phyloP scores from a whole-genome alignment of 92 coral and sea anemone genomes.

The Palythoa grandis region DNA sequence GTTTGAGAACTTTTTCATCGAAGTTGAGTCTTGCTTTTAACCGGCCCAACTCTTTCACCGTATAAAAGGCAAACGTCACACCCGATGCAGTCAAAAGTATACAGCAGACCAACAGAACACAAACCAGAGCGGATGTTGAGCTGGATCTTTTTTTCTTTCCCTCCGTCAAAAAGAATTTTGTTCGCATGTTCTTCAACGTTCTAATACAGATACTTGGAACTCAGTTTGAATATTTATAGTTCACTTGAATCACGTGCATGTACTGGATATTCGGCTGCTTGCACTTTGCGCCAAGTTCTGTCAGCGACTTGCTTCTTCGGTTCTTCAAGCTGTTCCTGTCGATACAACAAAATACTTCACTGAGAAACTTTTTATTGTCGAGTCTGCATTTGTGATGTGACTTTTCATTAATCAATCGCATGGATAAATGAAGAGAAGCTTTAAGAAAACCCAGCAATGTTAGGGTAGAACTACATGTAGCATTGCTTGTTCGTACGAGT shows the following conservation, averaged over 20 bases:
- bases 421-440: no score
- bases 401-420: no score
- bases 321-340: no score
- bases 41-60: constrained; percentile 57
- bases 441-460: no score
- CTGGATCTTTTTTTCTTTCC: neutral
- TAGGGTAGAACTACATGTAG: no score
- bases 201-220: neutral
- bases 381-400: no score
- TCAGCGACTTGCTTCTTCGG: no score
- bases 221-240: neutral
- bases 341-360: no score
- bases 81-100: constrained; percentile 67
- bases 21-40: constrained; percentile 52
- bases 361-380: no score
- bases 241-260: neutral
- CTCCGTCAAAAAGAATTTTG: constrained; percentile 11
- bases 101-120: constrained; percentile 48
- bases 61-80: constrained; percentile 72
- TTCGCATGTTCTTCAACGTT: neutral
- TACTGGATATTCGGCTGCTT: no score
- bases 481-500: no score
- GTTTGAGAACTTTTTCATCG: constrained; percentile 44
- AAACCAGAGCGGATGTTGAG: neutral
- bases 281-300: no score